These are phyloP conservation scores for Rosalia funebris DNA, from an alignment of 2,888 invertebrate species.

Conservation along the genomic window DNA sequence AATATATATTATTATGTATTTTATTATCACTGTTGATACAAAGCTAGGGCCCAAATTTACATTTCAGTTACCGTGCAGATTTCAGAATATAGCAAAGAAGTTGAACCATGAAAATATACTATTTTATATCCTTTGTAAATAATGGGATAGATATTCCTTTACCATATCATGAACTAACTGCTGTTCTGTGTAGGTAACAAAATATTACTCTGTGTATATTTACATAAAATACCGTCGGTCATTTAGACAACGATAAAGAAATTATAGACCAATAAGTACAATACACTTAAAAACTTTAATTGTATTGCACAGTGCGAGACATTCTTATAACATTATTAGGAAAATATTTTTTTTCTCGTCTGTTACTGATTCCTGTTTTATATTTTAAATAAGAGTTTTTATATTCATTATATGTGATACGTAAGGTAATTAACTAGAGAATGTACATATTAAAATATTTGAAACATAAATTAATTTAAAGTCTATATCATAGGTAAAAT, in stretches of 20 bases:
- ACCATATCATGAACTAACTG: too few relatives aligned
- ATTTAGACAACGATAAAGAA: background rate
- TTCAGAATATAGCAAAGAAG: too few relatives aligned
- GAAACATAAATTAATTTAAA: conserved; percentile 3
- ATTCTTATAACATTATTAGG: background rate
- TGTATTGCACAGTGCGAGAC: background rate
- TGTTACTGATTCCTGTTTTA: background rate
- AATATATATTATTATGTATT: conserved; percentile 12
- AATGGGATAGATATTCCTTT: too few relatives aligned
- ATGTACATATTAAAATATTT: conserved; percentile 1
- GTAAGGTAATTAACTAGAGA: conserved; percentile 8
- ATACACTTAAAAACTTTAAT: background rate
- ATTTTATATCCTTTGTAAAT: too few relatives aligned
- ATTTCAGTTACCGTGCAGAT: too few relatives aligned
- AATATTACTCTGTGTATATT: too few relatives aligned
- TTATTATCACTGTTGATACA: background rate
- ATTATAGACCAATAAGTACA: background rate
- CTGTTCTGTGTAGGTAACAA: too few relatives aligned
- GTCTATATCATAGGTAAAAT: conserved; percentile 5
- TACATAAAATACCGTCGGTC: background rate
- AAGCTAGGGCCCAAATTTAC: conserved; percentile 15
- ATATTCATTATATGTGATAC: conserved; percentile 22
- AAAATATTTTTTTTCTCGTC: background rate
- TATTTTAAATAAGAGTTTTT: conserved; percentile 10
- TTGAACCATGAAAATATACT: too few relatives aligned